Evolutionary conservation across 2,797 vertebrate genomes (phyloP).

Genomic region (Melanogrammus aeglefinus): DNA sequence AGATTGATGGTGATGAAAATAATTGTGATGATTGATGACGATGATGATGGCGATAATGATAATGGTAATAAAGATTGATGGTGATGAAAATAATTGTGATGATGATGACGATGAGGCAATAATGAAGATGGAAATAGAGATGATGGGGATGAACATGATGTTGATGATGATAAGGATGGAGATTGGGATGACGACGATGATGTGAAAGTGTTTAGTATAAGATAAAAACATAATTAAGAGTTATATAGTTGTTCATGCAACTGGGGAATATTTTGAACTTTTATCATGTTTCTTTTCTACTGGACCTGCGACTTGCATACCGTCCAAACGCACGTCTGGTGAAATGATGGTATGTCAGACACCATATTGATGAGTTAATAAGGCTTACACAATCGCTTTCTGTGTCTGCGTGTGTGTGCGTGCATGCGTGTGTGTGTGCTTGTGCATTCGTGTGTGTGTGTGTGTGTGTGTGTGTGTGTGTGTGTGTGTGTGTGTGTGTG

Average conservation of each 20-base stretch:
- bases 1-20: neutral
- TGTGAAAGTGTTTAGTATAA: neutral
- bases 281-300: neutral
- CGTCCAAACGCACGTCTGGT: neutral
- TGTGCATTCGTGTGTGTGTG: neutral
- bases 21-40: neutral
- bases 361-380: neutral
- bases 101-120: neutral
- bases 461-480: slow-evolving; percentile 6
- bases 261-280: neutral
- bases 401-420: neutral
- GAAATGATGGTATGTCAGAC: neutral
- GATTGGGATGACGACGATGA: neutral
- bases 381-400: neutral
- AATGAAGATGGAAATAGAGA: neutral
- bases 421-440: neutral
- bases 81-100: neutral
- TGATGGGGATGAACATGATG: neutral
- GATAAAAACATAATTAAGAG: neutral
- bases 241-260: neutral
- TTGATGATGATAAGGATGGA: neutral
- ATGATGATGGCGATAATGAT: neutral
- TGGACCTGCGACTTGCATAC: neutral
- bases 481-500: neutral
- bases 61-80: neutral